Percentiles rank a stretch among this genome's conserved stretches.
Evolutionary conservation across 2,113 vertebrate genomes (phyloP).

Genomic region (Catharus fuscescens): DNA sequence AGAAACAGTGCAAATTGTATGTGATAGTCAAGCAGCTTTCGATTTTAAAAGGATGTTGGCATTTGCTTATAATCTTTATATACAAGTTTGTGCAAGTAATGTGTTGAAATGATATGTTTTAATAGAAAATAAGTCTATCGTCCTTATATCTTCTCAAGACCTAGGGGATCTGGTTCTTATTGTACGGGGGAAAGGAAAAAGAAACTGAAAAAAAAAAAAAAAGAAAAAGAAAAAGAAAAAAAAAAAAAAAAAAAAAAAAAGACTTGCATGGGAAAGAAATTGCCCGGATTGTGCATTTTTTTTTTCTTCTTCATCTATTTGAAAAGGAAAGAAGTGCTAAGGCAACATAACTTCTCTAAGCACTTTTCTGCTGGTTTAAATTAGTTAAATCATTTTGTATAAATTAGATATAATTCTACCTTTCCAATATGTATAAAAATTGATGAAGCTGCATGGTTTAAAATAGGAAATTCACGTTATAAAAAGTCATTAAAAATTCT

Average conservation of each 20-base stretch:
- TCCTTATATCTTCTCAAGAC: slow-evolving; percentile 64
- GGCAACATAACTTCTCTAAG: slow-evolving; percentile 89
- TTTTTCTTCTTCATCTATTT: slow-evolving; percentile 77
- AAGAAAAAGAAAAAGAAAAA: background rate
- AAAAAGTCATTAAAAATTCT: slow-evolving; percentile 93
- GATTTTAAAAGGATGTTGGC: slow-evolving; percentile 81
- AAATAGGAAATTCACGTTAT: slow-evolving; percentile 90
- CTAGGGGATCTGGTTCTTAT: slow-evolving; percentile 63
- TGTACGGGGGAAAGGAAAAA: background rate
- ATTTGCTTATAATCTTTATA: slow-evolving; percentile 79
- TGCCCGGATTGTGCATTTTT: slow-evolving; percentile 75
- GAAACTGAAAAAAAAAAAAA: background rate
- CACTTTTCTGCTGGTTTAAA: slow-evolving; percentile 90
- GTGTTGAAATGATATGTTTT: slow-evolving; percentile 75
- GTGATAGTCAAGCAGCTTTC: slow-evolving; percentile 89
- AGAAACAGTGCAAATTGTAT: slow-evolving; percentile 84
- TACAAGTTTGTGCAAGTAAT: slow-evolving; percentile 81
- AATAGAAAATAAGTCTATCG: slow-evolving; percentile 72
- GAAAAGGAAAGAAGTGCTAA: slow-evolving; percentile 87
- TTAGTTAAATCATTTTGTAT: slow-evolving; percentile 85
- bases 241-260: background rate
- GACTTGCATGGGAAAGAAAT: slow-evolving; percentile 73
- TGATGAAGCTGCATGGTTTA: slow-evolving; percentile 89
- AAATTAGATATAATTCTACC: slow-evolving; percentile 90
- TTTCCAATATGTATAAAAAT: slow-evolving; percentile 88